These are phyloP conservation scores for Melanotaenia duboulayi DNA, from an alignment of 2,113 vertebrate species.

Conservation along the genomic window DNA sequence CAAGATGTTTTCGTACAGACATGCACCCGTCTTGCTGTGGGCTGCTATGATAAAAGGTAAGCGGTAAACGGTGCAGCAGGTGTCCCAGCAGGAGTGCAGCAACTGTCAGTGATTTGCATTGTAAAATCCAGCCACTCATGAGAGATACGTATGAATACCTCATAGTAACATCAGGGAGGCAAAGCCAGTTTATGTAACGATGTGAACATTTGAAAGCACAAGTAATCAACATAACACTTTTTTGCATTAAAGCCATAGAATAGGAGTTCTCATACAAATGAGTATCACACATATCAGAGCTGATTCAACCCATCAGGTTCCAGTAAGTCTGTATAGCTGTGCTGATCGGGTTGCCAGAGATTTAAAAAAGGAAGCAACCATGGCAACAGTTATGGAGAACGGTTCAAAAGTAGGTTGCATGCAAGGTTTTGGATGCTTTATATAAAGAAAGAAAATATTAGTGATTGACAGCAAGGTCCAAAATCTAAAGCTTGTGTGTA, in stretches of 20 bases:
- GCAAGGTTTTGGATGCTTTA: no score
- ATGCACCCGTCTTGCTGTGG: no score
- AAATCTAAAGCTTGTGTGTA: neutral
- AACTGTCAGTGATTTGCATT: constrained; percentile 16
- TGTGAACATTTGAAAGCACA: neutral
- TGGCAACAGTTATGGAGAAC: no score
- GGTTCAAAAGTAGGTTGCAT: no score
- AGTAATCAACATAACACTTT: neutral
- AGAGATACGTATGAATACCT: neutral
- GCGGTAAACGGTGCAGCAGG: neutral
- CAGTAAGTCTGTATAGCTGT: neutral
- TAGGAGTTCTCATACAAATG: no score
- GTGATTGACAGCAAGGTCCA: neutral
- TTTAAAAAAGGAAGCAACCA: no score
- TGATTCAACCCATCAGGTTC: neutral
- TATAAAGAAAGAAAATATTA: neutral
- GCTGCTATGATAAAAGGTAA: neutral
- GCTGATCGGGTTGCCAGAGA: neutral
- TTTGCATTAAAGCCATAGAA: neutral
- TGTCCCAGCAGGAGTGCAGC: constrained; percentile 35
- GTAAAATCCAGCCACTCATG: constrained; percentile 10
- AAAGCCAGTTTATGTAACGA: neutral
- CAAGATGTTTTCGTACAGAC: no score
- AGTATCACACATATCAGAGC: neutral
- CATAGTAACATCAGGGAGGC: neutral